These are phyloP conservation scores for Tenebrosternarchus preto DNA, from an alignment of 2,113 vertebrate species.

Conservation along the genomic window DNA sequence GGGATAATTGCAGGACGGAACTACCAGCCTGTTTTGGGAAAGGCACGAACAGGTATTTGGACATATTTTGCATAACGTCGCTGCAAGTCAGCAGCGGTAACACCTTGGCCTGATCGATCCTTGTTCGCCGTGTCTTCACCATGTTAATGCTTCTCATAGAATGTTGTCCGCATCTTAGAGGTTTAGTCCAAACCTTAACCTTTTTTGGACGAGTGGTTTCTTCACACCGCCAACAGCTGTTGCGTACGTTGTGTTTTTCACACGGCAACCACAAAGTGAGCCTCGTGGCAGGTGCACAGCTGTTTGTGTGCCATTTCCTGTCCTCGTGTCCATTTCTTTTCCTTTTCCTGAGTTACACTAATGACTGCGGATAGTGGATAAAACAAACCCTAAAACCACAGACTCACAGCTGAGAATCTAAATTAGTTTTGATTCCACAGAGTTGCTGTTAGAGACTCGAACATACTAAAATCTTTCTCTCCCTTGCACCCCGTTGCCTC, in stretches of 20 bases:
- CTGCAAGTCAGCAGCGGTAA: slow-evolving; percentile 10
- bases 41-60: slow-evolving; percentile 90
- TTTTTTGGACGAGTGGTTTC: not conserved
- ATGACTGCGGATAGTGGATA: too few species aligned
- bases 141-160: not conserved
- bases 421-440: not conserved
- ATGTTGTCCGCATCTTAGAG: not conserved
- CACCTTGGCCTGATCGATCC: not conserved
- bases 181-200: slow-evolving; percentile 10
- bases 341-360: not conserved
- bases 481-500: not conserved
- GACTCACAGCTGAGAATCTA: not conserved
- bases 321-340: not conserved
- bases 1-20: slow-evolving; percentile 82
- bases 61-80: slow-evolving; percentile 26
- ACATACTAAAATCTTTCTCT: slow-evolving; percentile 30
- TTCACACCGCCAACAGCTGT: not conserved
- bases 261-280: not conserved
- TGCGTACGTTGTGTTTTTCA: not conserved
- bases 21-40: slow-evolving; percentile 80
- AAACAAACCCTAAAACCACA: too few species aligned
- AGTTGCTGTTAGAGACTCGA: slow-evolving; percentile 44
- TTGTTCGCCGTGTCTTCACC: not conserved
- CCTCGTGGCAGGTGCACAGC: not conserved
- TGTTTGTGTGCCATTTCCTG: slow-evolving; percentile 5